Evolutionary conservation across 2,797 vertebrate genomes (phyloP).

Genomic region (Eulemur rubriventer): DNA sequence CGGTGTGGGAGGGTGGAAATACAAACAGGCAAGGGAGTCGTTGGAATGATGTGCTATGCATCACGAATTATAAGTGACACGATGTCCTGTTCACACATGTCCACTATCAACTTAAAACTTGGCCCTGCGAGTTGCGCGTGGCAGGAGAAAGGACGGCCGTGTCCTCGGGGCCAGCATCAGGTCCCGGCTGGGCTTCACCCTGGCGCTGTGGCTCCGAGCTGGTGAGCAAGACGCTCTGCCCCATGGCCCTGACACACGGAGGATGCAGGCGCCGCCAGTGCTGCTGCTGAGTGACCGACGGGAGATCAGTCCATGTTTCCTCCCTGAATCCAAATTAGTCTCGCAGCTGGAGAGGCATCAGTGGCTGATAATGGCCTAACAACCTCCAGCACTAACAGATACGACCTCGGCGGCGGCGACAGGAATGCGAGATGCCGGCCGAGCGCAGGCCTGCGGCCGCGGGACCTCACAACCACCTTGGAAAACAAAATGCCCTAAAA

Average conservation of each 20-base stretch:
- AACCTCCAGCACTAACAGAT: conserved; percentile 77
- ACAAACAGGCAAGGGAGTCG: neutral
- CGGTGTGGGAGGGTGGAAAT: neutral
- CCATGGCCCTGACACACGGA: neutral
- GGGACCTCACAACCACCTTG: neutral
- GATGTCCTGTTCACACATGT: neutral
- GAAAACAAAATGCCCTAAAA: conserved; percentile 32
- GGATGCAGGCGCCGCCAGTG: conserved; percentile 56
- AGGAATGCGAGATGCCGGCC: conserved; percentile 72
- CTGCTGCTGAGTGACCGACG: conserved; percentile 59
- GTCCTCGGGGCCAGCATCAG: neutral
- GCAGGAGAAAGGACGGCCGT: conserved; percentile 78
- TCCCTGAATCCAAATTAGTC: conserved; percentile 85
- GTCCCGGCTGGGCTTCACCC: neutral
- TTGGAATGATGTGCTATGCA: conserved; percentile 46
- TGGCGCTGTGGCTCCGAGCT: neutral
- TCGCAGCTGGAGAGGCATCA: conserved; percentile 80
- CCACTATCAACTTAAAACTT: neutral
- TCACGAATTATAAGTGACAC: conserved; percentile 51
- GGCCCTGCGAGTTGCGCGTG: conserved; percentile 75
- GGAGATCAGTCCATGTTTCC: conserved; percentile 77
- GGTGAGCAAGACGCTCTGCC: neutral
- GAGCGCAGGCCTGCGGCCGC: accelerated
- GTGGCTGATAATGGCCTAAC: conserved; percentile 77
- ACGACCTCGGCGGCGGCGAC: conserved; percentile 71